Conservation (phyloP, 2,113 vertebrate genomes). For the Salvator merianae region DNA sequence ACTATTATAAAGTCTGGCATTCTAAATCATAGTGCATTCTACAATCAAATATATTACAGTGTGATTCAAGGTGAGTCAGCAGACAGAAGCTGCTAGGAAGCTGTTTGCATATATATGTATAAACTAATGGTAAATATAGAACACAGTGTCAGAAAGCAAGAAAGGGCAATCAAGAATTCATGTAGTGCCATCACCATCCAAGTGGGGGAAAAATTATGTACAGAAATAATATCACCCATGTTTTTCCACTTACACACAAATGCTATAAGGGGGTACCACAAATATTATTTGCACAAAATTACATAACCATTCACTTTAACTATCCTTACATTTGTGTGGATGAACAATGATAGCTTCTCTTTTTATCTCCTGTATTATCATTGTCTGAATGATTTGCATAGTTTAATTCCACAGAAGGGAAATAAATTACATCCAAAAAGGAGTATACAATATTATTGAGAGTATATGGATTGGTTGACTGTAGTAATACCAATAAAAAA, state of each 20-base stretch:
- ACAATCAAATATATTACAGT: slow-evolving; percentile 42
- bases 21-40: slow-evolving; percentile 34
- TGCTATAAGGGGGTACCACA: slow-evolving; percentile 37
- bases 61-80: slow-evolving; percentile 55
- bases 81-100: slow-evolving; percentile 47
- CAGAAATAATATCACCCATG: slow-evolving; percentile 46
- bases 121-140: slow-evolving; percentile 59
- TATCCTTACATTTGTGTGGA: slow-evolving; percentile 19
- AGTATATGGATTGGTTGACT: no score
- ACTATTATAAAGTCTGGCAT: slow-evolving; percentile 28
- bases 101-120: slow-evolving; percentile 59
- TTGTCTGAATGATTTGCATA: background rate
- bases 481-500: no score
- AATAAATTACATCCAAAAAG: background rate
- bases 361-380: slow-evolving; percentile 27
- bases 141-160: slow-evolving; percentile 48
- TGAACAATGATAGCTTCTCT: background rate
- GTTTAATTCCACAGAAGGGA: background rate
- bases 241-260: slow-evolving; percentile 52
- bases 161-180: slow-evolving; percentile 66
- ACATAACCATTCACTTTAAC: background rate
- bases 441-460: no score
- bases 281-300: slow-evolving; percentile 36
- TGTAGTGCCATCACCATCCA: slow-evolving; percentile 47
- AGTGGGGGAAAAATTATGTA: slow-evolving; percentile 55